Percentiles rank a stretch among this genome's conserved stretches.
phyloP scores from a whole-genome alignment of 2,797 vertebrate species.

The Pseudochirops cupreus region DNA sequence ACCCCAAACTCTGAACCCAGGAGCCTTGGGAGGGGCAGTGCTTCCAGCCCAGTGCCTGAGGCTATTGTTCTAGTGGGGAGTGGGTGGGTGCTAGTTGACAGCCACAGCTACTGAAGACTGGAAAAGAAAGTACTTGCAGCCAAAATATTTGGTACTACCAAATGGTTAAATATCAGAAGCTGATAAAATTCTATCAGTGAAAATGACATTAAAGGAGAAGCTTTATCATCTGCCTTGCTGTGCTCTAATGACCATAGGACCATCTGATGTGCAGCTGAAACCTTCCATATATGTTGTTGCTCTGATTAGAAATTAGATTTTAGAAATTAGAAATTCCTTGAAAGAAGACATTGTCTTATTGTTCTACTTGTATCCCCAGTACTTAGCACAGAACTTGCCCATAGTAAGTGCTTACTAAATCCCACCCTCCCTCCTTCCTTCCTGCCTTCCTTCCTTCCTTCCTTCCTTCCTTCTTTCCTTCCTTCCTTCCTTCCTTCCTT shows the following conservation, averaged over 20 bases:
- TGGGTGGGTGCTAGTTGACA: not conserved
- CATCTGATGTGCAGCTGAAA: not conserved
- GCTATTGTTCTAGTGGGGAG: not conserved
- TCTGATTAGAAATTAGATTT: not conserved
- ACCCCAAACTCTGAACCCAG: not conserved
- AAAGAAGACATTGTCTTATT: not conserved
- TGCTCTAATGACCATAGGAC: not conserved
- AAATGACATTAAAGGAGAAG: not conserved
- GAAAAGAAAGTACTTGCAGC: not conserved
- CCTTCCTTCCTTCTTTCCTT: not conserved
- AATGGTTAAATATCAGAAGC: not conserved
- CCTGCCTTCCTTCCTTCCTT: not conserved
- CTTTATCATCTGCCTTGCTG: not conserved
- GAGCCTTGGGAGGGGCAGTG: not conserved
- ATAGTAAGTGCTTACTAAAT: not conserved
- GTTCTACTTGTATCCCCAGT: not conserved
- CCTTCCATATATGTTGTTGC: not conserved
- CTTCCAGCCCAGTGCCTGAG: not conserved
- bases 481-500: no score
- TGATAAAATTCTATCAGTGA: not conserved
- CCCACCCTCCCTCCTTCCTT: no score
- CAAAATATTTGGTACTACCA: not conserved
- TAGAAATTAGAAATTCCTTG: not conserved
- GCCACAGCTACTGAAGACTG: not conserved
- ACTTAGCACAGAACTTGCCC: not conserved